Percentiles rank a stretch among this genome's conserved stretches.
Evolutionary conservation across 2,888 invertebrate species (phyloP).

Genomic region (Ennomos erosarius): DNA sequence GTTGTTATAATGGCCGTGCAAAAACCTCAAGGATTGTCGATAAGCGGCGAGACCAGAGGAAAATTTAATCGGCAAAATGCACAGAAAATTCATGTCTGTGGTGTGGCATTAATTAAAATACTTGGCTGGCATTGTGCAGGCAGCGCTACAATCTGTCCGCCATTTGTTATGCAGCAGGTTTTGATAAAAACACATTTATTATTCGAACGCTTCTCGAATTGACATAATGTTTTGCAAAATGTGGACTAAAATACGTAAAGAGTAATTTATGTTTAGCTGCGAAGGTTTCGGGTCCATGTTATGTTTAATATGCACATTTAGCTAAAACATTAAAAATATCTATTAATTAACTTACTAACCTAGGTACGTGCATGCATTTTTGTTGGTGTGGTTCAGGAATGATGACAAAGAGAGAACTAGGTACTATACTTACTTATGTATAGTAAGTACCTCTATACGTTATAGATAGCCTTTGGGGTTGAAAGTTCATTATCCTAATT

Average conservation of each 20-base stretch:
- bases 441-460: too few relatives aligned
- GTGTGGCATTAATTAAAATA: slow-evolving; percentile 78
- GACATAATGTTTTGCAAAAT: slow-evolving; percentile 46
- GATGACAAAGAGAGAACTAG: too few relatives aligned
- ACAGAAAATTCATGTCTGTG: slow-evolving; percentile 66
- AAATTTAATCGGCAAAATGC: slow-evolving; percentile 65
- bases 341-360: too few relatives aligned
- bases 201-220: slow-evolving; percentile 42
- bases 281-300: too few relatives aligned
- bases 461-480: too few relatives aligned
- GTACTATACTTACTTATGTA: too few relatives aligned
- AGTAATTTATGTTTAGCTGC: slow-evolving; percentile 11
- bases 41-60: slow-evolving; percentile 47
- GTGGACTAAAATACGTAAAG: slow-evolving; percentile 36
- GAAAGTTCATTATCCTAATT: too few relatives aligned
- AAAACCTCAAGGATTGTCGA: slow-evolving; percentile 41
- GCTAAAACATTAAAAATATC: too few relatives aligned
- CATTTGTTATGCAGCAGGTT: slow-evolving; percentile 49
- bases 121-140: slow-evolving; percentile 58
- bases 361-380: too few relatives aligned
- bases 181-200: slow-evolving; percentile 56
- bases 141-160: slow-evolving; percentile 63
- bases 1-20: slow-evolving; percentile 20
- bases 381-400: too few relatives aligned
- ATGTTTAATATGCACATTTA: too few relatives aligned